These are phyloP conservation scores for Amblyornis subalaris DNA, from an alignment of 2,113 vertebrate species.

Conservation along the genomic window DNA sequence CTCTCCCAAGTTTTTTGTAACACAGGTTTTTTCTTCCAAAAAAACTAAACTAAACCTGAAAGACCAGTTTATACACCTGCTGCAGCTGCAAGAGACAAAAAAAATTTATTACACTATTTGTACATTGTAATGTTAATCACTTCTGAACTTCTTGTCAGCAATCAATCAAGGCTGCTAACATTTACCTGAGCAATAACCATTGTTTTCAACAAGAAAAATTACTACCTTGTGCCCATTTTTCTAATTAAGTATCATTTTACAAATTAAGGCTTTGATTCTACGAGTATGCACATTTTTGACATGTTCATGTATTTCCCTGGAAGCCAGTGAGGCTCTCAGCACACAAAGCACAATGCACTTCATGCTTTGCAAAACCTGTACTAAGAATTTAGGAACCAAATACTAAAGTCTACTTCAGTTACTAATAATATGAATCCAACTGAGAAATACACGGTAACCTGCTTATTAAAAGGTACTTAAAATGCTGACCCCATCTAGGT, in stretches of 20 bases:
- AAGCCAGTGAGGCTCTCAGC: background rate
- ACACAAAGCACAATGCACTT: background rate
- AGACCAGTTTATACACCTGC: background rate
- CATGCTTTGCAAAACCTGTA: background rate
- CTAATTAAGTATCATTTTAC: background rate
- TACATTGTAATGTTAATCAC: background rate
- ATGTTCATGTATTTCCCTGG: background rate
- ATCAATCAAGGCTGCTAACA: background rate
- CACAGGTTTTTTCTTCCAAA: background rate
- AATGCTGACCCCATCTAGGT: background rate
- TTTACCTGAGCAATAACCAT: slow-evolving; percentile 17
- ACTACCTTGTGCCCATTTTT: background rate
- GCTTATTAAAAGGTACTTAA: background rate
- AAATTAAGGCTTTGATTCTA: background rate
- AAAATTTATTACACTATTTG: background rate
- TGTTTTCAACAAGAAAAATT: slow-evolving; percentile 47
- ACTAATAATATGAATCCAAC: background rate
- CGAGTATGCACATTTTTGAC: background rate
- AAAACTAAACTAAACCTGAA: background rate
- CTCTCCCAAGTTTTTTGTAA: background rate
- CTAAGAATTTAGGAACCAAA: background rate
- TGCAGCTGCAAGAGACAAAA: background rate
- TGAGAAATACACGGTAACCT: background rate
- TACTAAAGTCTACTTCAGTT: background rate
- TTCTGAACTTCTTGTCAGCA: background rate